Conservation (phyloP, 2,888 invertebrate genomes). For the Anorthoa munda region DNA sequence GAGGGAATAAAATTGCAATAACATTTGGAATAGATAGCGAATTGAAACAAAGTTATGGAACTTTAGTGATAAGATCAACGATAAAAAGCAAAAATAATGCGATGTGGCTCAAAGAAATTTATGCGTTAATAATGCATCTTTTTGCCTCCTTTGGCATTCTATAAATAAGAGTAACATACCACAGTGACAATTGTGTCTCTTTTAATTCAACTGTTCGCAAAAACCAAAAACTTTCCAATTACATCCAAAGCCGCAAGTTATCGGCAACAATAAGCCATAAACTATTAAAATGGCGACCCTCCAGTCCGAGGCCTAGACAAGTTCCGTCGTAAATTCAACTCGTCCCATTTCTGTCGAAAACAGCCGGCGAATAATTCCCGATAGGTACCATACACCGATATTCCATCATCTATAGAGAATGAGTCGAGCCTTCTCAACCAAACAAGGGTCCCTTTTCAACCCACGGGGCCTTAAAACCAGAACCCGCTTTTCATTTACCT, state of each 20-base stretch:
- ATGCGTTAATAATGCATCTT: neutral
- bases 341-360: conserved; percentile 80
- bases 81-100: neutral
- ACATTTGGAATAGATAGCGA: conserved; percentile 5
- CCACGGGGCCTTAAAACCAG: conserved; percentile 82
- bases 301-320: conserved; percentile 49
- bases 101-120: neutral
- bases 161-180: neutral
- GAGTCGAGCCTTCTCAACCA: conserved; percentile 78
- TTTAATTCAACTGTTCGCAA: conserved; percentile 13
- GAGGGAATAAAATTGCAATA: conserved; percentile 41
- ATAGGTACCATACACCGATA: conserved; percentile 82
- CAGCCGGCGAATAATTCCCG: conserved; percentile 78
- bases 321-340: conserved; percentile 73
- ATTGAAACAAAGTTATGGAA: neutral
- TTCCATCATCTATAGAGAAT: conserved; percentile 86
- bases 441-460: conserved; percentile 81
- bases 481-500: conserved; percentile 85
- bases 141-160: neutral
- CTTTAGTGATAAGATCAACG: neutral
- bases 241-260: conserved; percentile 50
- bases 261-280: conserved; percentile 63
- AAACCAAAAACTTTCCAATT: conserved; percentile 32
- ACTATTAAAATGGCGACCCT: conserved; percentile 65
- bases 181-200: neutral